Base-by-base conservation (phyloP, 2,888 invertebrate species). In the Alviniconcha strummeri region DNA sequence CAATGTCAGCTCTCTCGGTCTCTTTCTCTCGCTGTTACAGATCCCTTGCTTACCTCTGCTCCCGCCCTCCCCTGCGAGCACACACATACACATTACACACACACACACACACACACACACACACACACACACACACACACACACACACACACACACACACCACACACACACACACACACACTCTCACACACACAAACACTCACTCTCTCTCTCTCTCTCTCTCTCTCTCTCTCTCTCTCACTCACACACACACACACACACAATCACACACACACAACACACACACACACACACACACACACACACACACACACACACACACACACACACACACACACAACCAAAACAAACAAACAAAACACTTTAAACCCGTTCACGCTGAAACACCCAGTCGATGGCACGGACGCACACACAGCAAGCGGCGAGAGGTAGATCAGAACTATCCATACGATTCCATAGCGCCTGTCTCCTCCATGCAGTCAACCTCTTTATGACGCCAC, bases 41-140 rank as follows among this genome's bases (percentile, higher is more conserved):
- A 36, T 36, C 36, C 36, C 36, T 3, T 36, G 36, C 36, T 36
- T 36, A 36, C 36, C 36, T 36, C 36, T 36, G 36, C 36, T 3
- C 36, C 36, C 36, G 36, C 36, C 36, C 36, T 0, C 36, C 36
- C 36, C 36, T 7, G 15, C 52, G 54, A 36, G 54, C 9, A 74
- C 52, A 52, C 74, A 17, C 72, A 72, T 19, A 72, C 72, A 72
- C 72, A 72, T 19, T 13, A 17, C 72, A 72, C 72, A 72, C 72
- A 72, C 72, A 72, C 72, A 72, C 72, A 72, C 72, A 72, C 72
- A 72, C 72, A 72, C 72, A 72, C 72, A 72, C 72, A 72, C 72
- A 72, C 72, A 72, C 72, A 72, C 72, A 72, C 72, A 72, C 72
- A 56, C 77, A 57, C 57, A 19, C 78, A 19, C 13, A 19, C 78